Evolutionary conservation across 23 tunicate species (phyloP).

Genomic region (Halocynthia roretzi): DNA sequence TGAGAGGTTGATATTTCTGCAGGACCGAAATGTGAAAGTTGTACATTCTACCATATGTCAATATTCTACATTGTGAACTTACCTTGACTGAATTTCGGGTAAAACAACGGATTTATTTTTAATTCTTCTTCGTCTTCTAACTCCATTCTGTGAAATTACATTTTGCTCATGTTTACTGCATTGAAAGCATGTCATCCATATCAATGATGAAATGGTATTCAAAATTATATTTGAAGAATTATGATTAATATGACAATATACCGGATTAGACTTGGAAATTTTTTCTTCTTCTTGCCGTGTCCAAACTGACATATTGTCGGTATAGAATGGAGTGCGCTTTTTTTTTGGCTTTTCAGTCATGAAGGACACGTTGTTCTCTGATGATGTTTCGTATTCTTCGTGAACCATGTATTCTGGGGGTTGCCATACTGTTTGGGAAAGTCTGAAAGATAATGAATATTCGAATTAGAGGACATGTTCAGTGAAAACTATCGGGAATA

Average conservation of each 20-base stretch:
- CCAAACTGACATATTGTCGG: conserved; percentile 21
- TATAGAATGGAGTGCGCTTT: conserved; percentile 13
- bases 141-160: background rate
- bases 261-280: too few species aligned
- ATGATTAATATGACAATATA: too few species aligned
- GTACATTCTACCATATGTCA: too few species aligned
- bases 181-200: background rate
- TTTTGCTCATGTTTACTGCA: background rate
- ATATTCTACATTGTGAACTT: background rate
- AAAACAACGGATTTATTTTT: background rate
- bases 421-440: conserved; percentile 57
- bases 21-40: too few species aligned
- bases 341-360: background rate
- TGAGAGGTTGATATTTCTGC: too few species aligned
- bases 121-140: conserved; percentile 9
- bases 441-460: conserved; percentile 12
- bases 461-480: background rate
- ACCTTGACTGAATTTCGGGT: conserved; percentile 15
- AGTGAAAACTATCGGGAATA: too few species aligned
- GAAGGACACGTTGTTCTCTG: background rate
- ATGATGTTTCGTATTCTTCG: conserved; percentile 20
- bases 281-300: conserved; percentile 16
- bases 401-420: conserved; percentile 87
- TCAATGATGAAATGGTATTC: background rate
- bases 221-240: too few species aligned